Evolutionary conservation across 1,140 invertebrate genomes (phyloP), one percentile per base, ranked within the genome.

Genomic region (Apis dorsata): DNA sequence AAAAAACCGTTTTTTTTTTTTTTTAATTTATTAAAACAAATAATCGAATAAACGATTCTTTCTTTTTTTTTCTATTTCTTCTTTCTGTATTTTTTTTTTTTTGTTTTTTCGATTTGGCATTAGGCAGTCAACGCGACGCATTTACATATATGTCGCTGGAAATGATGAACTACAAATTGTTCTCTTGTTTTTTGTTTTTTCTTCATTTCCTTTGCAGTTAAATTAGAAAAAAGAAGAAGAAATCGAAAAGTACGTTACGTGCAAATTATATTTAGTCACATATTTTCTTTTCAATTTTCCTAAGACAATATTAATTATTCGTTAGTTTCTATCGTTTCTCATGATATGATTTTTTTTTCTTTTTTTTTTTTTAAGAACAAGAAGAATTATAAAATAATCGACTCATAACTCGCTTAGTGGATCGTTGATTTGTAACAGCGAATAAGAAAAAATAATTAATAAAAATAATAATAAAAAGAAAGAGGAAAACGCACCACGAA

Each of bases 91-190:
- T 24, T 59, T 62, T 44, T 11, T 66, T 21, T 49, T 76, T 49
- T 49, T 57, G 17, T 51, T 70, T 83, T 78, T 69, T 90, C 76
- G 92, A 90, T 93, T 93, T 93, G 93, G 92, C 93, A 93, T 93
- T 92, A 92, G 92, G 90, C 93, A 93, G 92, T 93, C 91, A 83
- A 73, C 53, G 81, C 87, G 82, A 91, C 87, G 55, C 34, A 44
- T 49, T 68, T 44, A 44, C 34, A 44, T 19, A 57, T 85, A 89
- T n/a, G 79, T 86, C 83, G 83, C 88, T 82, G 66, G 34, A 76
- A 89, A 88, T 72, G 86, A 62, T 77, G 68, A 62, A 60, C 21
- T 82, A 59, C 71, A 83, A 53, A 44, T 51, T 79, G 62, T 68
- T 55, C 34, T 68, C 44, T 73, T 57, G 19, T 34, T 77, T 19